Conservation (phyloP, 2,888 invertebrate genomes). For the Synanthedon myopaeformis region DNA sequence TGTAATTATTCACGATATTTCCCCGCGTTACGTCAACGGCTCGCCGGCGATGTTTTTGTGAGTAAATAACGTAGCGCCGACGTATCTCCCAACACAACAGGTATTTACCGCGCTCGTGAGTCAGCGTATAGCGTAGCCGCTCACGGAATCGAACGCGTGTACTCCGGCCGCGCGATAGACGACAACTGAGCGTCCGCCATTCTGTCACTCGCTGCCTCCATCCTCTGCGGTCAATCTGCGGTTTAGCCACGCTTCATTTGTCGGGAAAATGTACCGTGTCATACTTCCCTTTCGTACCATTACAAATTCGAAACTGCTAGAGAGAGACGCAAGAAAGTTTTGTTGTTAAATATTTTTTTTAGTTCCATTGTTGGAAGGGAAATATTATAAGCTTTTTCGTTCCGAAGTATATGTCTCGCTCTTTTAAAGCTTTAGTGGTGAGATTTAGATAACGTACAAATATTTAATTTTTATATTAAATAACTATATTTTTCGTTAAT, state of each 20-base stretch:
- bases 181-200: conserved; percentile 66
- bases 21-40: conserved; percentile 32
- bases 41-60: conserved; percentile 12
- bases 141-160: conserved; percentile 40
- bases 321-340: conserved; percentile 55
- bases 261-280: conserved; percentile 60
- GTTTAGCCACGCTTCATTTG: conserved; percentile 71
- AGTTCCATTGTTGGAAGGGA: conserved; percentile 60
- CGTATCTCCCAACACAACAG: conserved; percentile 27
- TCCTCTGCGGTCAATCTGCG: conserved; percentile 72
- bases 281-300: conserved; percentile 37
- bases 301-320: conserved; percentile 11
- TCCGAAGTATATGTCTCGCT: conserved; percentile 39
- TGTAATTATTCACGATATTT: conserved; percentile 34
- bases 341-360: conserved; percentile 61
- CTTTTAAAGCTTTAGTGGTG: conserved; percentile 30
- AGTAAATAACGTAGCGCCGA: conserved; percentile 9
- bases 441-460: conserved; percentile 8
- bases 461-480: no score
- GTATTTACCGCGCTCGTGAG: conserved; percentile 33
- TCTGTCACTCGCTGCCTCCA: conserved; percentile 69
- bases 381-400: conserved; percentile 64
- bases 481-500: no score
- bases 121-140: conserved; percentile 15
- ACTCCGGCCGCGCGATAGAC: conserved; percentile 49